phyloP scores from a whole-genome alignment of 2,888 invertebrate genomes.

The Anodontia alba region DNA sequence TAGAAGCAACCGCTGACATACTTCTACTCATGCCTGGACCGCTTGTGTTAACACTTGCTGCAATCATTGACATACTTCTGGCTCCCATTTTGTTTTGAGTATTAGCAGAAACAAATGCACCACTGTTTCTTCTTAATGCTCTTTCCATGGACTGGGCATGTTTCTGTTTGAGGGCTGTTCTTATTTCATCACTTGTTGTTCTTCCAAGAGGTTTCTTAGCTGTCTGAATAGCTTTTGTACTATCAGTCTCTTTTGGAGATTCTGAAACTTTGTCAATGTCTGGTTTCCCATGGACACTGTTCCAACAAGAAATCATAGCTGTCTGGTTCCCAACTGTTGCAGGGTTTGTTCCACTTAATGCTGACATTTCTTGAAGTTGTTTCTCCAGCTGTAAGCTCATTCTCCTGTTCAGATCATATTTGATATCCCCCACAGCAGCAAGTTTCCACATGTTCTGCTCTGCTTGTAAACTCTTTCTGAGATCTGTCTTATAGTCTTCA shows the following conservation, averaged over 20 bases:
- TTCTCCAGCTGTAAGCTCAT: conserved; percentile 1
- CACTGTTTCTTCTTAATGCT: not conserved
- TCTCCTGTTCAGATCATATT: not conserved
- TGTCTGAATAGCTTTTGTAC: not conserved
- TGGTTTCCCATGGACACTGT: conserved; percentile 46
- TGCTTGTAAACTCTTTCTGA: not conserved
- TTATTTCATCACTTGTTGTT: not conserved
- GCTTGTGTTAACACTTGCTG: not conserved
- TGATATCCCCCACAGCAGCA: not conserved
- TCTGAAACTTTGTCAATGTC: not conserved
- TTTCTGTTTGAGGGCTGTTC: not conserved
- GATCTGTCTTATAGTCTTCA: not conserved
- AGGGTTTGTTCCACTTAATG: not conserved
- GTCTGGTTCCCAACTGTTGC: not conserved
- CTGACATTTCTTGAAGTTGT: not conserved
- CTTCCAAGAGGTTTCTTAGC: not conserved
- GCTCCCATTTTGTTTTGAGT: not conserved
- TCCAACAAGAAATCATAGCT: conserved; percentile 60
- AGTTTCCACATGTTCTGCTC: not conserved
- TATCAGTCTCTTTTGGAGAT: not conserved
- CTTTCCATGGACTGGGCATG: conserved; percentile 3
- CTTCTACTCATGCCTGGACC: not conserved
- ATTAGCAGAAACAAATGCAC: not conserved
- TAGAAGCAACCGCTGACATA: not conserved
- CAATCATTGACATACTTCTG: conserved; percentile 6